Conservation (phyloP, 2,113 vertebrate genomes). For the Orcinus orca region DNA sequence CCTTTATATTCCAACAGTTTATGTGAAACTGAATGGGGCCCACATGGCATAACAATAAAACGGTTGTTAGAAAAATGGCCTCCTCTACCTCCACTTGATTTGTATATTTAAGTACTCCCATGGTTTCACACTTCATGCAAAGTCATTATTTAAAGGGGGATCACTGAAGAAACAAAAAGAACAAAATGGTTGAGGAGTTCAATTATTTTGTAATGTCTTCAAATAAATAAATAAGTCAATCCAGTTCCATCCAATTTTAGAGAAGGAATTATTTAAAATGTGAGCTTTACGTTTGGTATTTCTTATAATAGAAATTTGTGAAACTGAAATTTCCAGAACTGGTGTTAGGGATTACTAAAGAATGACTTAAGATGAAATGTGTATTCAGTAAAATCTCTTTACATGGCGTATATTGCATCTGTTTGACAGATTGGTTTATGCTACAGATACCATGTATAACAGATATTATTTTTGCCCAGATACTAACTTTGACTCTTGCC, state of each 20-base stretch:
- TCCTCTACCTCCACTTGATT: not conserved
- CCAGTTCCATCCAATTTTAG: not conserved
- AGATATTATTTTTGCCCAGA: not conserved
- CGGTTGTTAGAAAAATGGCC: not conserved
- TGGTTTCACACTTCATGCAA: slow-evolving; percentile 15
- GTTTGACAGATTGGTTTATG: not conserved
- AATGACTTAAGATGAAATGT: not conserved
- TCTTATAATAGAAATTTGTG: slow-evolving; percentile 17
- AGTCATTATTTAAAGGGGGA: not conserved
- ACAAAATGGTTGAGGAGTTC: not conserved
- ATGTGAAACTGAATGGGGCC: not conserved
- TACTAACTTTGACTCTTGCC: not conserved
- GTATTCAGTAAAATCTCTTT: not conserved
- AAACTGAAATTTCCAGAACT: not conserved
- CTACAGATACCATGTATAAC: not conserved
- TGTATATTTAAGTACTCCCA: not conserved
- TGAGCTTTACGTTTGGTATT: not conserved
- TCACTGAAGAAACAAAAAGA: not conserved
- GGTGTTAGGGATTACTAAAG: not conserved
- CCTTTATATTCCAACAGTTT: slow-evolving; percentile 7
- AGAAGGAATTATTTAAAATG: slow-evolving; percentile 24
- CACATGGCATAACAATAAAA: not conserved
- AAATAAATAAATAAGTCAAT: not conserved
- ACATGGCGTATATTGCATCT: not conserved
- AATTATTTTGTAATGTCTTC: not conserved